Conservation (phyloP, 2,113 vertebrate genomes). For the Campylorhamphus procurvoides region DNA sequence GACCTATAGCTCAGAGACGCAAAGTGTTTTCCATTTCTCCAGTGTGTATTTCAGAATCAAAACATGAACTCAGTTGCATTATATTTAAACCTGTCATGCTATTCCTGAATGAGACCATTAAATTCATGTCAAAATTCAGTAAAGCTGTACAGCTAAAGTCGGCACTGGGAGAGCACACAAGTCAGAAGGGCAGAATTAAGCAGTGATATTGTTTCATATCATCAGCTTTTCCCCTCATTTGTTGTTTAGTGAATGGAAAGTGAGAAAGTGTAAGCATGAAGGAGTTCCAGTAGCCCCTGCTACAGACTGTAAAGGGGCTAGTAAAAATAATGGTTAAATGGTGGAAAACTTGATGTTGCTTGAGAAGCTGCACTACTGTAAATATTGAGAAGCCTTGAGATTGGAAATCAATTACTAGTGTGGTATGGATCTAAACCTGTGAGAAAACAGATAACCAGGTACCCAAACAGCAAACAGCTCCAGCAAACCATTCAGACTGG, state of each 20-base stretch:
- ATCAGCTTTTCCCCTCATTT: background rate
- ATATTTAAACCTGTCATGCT: background rate
- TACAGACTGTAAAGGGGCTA: background rate
- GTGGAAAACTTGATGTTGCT: background rate
- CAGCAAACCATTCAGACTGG: background rate
- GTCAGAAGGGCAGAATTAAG: background rate
- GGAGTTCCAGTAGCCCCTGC: background rate
- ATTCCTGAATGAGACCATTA: background rate
- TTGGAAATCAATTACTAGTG: background rate
- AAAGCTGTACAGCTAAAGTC: background rate
- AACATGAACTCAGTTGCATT: background rate
- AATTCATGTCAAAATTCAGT: background rate
- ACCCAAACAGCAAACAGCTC: background rate
- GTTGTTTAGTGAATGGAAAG: background rate
- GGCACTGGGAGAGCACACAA: accelerated
- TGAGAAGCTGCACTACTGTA: background rate
- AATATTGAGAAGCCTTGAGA: background rate
- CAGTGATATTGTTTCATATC: accelerated
- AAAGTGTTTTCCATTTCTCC: background rate
- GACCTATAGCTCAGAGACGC: background rate
- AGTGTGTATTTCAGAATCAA: background rate
- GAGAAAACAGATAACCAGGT: background rate
- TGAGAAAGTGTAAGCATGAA: background rate
- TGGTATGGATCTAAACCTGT: background rate
- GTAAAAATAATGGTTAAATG: background rate